A percentile compares a stretch with the other conserved stretches of the same genome.
These are phyloP conservation scores for Amazona vittata DNA, from an alignment of 2,113 vertebrate genomes.

Conservation along the genomic window DNA sequence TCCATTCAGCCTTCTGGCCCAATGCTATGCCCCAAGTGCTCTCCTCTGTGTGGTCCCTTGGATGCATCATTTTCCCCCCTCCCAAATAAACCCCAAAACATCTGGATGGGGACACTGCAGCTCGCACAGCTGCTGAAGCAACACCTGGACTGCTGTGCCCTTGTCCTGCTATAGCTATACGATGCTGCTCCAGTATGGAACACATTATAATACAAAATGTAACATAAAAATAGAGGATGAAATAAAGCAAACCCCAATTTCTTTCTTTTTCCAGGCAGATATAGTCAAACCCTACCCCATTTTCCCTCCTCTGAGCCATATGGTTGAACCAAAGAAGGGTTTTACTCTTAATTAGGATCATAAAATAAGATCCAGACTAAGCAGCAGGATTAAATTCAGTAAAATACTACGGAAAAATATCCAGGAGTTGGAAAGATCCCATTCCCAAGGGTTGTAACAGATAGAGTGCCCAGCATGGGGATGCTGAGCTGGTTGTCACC, in stretches of 20 bases:
- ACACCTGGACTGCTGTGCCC: no score
- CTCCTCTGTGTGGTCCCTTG: no score
- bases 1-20: not conserved
- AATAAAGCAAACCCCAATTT: not conserved
- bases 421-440: not conserved
- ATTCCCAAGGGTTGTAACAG: not conserved
- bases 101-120: not conserved
- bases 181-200: rapidly evolving
- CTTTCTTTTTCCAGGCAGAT: not conserved
- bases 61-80: rapidly evolving
- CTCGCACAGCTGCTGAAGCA: not conserved
- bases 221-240: rapidly evolving
- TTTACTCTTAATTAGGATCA: rapidly evolving
- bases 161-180: rapidly evolving
- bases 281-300: not conserved
- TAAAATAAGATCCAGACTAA: rapidly evolving
- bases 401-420: not conserved
- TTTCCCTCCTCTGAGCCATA: rapidly evolving
- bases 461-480: rapidly evolving
- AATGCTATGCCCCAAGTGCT: no score
- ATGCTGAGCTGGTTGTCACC: not conserved
- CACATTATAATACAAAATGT: rapidly evolving
- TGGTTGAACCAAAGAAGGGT: rapidly evolving
- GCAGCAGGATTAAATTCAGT: rapidly evolving
- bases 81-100: not conserved